phyloP scores from a whole-genome alignment of 2,113 vertebrate species.

The Gallinago paraguaiae region DNA sequence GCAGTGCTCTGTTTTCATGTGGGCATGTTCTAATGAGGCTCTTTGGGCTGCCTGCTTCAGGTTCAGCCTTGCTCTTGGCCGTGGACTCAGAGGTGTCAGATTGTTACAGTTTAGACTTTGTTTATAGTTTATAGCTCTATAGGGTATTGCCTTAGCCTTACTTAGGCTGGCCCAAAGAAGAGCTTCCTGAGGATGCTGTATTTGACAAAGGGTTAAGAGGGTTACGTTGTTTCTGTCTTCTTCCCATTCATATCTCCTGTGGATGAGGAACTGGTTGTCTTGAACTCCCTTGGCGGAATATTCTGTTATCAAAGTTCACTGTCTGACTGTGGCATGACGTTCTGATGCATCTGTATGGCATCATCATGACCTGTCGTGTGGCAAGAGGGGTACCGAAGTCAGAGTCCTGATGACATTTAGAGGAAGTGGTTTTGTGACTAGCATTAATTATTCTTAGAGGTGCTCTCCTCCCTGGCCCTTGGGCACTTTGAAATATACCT shows the following conservation, averaged over 20 bases:
- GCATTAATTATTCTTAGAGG: not conserved
- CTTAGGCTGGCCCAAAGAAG: not conserved
- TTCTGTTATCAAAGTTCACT: not conserved
- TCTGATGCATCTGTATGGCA: rapidly evolving
- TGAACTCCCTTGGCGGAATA: not conserved
- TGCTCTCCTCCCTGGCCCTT: not conserved
- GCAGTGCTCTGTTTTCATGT: not conserved
- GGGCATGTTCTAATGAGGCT: not conserved
- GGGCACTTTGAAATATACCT: not conserved
- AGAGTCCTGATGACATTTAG: not conserved
- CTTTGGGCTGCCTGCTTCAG: not conserved
- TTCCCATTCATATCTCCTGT: rapidly evolving
- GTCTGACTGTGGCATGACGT: rapidly evolving
- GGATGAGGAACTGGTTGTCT: not conserved
- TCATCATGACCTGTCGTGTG: rapidly evolving
- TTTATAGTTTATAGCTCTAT: not conserved
- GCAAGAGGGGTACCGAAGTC: not conserved
- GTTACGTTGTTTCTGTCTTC: not conserved
- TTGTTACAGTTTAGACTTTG: not conserved
- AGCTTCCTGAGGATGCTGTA: not conserved
- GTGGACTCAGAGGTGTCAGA: rapidly evolving
- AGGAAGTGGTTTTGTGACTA: not conserved
- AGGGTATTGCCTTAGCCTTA: not conserved
- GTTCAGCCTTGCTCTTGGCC: not conserved
- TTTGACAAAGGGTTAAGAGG: not conserved